Conservation (phyloP, 2,113 vertebrate species). For the Mormyrus lacerda region DNA sequence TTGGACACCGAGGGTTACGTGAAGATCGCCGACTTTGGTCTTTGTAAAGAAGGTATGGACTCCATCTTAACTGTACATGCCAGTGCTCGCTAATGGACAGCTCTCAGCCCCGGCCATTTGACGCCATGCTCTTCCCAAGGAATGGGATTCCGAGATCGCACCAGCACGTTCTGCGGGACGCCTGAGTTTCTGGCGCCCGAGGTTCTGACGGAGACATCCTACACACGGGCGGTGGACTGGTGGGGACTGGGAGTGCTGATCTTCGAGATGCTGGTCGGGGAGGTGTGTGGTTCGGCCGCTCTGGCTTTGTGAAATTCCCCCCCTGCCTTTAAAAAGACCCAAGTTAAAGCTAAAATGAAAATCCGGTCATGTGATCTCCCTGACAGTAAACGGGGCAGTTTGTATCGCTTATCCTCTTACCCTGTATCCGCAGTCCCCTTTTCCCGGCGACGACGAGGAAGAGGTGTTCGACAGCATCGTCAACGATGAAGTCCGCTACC, state of each 20-base stretch:
- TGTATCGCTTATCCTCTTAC: neutral
- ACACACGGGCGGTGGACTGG: constrained; percentile 96
- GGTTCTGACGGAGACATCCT: constrained; percentile 95
- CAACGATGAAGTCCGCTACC: constrained; percentile 97
- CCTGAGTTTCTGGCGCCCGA: constrained; percentile 97
- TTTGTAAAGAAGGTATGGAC: constrained; percentile 93
- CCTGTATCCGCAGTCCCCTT: constrained; percentile 73
- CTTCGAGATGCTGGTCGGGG: constrained; percentile 98
- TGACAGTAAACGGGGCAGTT: neutral
- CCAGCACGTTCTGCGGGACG: constrained; percentile 96
- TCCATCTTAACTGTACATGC: too few relatives aligned
- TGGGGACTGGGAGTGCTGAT: constrained; percentile 98
- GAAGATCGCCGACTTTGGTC: constrained; percentile 97
- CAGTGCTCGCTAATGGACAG: too few relatives aligned
- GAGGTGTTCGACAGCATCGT: constrained; percentile 99
- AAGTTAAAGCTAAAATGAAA: neutral
- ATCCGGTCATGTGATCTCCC: neutral
- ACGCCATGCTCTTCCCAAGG: constrained; percentile 52
- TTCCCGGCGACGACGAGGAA: constrained; percentile 96
- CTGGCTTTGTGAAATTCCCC: neutral
- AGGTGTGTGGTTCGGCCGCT: constrained; percentile 68
- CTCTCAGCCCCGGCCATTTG: neutral
- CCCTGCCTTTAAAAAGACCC: neutral
- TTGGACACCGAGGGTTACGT: constrained; percentile 97
- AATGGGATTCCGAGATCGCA: constrained; percentile 96